Percentiles rank a stretch among this genome's conserved stretches.
These are phyloP conservation scores for Epizoanthus stellaris DNA, from an alignment of 92 coral and sea anemone species.

Conservation along the genomic window DNA sequence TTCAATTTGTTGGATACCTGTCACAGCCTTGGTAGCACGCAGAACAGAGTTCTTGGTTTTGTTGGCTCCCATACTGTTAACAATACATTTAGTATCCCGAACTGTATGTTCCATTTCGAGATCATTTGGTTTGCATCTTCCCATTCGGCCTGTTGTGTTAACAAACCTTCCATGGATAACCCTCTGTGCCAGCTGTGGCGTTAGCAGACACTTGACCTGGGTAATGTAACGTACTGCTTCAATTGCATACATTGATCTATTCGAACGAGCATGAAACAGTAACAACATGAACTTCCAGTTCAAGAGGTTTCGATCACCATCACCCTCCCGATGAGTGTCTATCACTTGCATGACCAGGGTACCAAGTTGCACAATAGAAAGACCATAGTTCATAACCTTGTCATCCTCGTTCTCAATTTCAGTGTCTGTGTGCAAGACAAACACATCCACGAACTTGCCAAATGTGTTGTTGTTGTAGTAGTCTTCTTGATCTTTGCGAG, in stretches of 20 bases:
- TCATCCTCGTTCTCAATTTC: slow-evolving; percentile 18
- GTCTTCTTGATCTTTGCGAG: slow-evolving; percentile 16
- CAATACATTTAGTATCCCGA: slow-evolving; percentile 19
- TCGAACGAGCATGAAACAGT: slow-evolving; percentile 21
- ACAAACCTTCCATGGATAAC: slow-evolving; percentile 49
- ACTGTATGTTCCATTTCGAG: slow-evolving; percentile 39
- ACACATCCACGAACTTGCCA: slow-evolving; percentile 43
- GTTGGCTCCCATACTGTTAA: slow-evolving; percentile 37
- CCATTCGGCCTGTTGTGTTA: slow-evolving; percentile 33
- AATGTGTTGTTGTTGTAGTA: slow-evolving; percentile 42
- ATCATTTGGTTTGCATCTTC: slow-evolving; percentile 35
- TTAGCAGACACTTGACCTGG: slow-evolving; percentile 22
- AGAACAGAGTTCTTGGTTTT: slow-evolving; percentile 10
- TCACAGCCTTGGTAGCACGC: neutral
- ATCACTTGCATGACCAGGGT: slow-evolving; percentile 48
- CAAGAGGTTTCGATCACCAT: slow-evolving; percentile 28
- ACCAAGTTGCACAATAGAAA: slow-evolving; percentile 32
- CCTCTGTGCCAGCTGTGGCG: slow-evolving; percentile 30
- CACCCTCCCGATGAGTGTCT: slow-evolving; percentile 60
- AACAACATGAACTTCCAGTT: slow-evolving; percentile 60
- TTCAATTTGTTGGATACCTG: neutral
- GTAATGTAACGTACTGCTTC: slow-evolving; percentile 60
- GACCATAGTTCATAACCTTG: slow-evolving; percentile 42
- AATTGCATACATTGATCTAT: slow-evolving; percentile 47
- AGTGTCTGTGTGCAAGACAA: slow-evolving; percentile 29